These are phyloP conservation scores for Anguilla marmorata DNA, from an alignment of 2,797 vertebrate genomes.

Conservation along the genomic window DNA sequence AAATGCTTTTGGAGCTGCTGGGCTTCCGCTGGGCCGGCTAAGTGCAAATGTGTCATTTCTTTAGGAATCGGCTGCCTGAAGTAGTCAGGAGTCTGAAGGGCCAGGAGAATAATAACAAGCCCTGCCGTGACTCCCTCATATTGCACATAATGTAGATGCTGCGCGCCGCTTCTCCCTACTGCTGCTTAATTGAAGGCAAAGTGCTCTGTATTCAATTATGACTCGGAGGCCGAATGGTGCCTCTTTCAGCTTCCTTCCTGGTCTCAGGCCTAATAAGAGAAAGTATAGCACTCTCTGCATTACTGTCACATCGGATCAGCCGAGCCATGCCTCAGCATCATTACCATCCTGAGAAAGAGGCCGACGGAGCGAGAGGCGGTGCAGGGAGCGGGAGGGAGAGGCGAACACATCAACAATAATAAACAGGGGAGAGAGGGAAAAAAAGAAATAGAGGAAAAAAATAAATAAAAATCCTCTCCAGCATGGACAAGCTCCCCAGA, in stretches of 20 bases:
- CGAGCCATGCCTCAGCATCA: constrained; percentile 59
- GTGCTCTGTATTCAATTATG: constrained; percentile 34
- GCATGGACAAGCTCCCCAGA: constrained; percentile 47
- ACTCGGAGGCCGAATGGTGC: constrained; percentile 28
- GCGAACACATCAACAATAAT: constrained; percentile 16
- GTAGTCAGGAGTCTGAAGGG: neutral
- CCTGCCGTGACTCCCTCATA: neutral
- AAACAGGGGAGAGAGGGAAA: neutral
- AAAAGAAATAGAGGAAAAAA: constrained; percentile 35
- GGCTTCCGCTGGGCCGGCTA: neutral
- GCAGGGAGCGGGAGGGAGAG: constrained; percentile 1
- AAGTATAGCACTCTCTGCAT: constrained; percentile 63
- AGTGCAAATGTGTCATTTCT: neutral
- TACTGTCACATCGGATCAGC: constrained; percentile 71
- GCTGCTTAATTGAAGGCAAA: constrained; percentile 17
- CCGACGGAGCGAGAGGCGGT: constrained; percentile 25
- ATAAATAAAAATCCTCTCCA: constrained; percentile 42
- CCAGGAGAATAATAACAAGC: constrained; percentile 13
- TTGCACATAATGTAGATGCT: neutral
- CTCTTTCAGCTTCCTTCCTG: constrained; percentile 21
- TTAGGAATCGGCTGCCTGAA: neutral
- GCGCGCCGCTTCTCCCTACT: neutral
- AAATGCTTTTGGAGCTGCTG: neutral
- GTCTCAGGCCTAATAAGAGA: constrained; percentile 66
- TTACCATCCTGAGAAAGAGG: constrained; percentile 28